A percentile compares a stretch with the other conserved stretches of the same genome.
Evolutionary conservation across 2,888 invertebrate species (phyloP).

Genomic region (Malachius bipustulatus): DNA sequence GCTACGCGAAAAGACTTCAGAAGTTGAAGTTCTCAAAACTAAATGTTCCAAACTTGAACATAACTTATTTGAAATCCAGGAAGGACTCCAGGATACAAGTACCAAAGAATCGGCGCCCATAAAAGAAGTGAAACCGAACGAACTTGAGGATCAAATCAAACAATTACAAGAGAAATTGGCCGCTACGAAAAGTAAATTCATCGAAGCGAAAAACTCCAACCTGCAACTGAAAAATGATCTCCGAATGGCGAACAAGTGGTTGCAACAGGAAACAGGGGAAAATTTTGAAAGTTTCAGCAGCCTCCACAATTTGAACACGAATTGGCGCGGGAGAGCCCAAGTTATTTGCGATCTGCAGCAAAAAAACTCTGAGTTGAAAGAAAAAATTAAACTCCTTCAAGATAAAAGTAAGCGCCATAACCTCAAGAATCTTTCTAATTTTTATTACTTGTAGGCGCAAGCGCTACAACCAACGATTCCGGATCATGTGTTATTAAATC

Average conservation of each 20-base stretch:
- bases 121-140: conserved; percentile 17
- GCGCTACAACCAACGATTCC: no score
- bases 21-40: conserved; percentile 47
- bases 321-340: conserved; percentile 70
- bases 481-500: conserved; percentile 13
- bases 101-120: neutral
- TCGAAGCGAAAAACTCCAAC: conserved; percentile 57
- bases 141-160: conserved; percentile 46
- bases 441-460: neutral
- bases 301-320: conserved; percentile 44
- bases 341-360: conserved; percentile 58
- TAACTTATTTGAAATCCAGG: conserved; percentile 37
- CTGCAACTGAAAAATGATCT: conserved; percentile 58
- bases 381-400: conserved; percentile 40
- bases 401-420: conserved; percentile 22
- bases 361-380: conserved; percentile 53
- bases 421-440: no score
- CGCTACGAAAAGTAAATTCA: conserved; percentile 48
- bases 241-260: conserved; percentile 57
- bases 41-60: conserved; percentile 45
- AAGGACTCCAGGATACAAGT: conserved; percentile 7
- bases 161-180: conserved; percentile 49
- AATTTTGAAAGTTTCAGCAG: conserved; percentile 51
- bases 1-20: conserved; percentile 50
- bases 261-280: conserved; percentile 67